phyloP scores from a whole-genome alignment of 1,140 invertebrate genomes.

The Stratiolaelaps scimitus region DNA sequence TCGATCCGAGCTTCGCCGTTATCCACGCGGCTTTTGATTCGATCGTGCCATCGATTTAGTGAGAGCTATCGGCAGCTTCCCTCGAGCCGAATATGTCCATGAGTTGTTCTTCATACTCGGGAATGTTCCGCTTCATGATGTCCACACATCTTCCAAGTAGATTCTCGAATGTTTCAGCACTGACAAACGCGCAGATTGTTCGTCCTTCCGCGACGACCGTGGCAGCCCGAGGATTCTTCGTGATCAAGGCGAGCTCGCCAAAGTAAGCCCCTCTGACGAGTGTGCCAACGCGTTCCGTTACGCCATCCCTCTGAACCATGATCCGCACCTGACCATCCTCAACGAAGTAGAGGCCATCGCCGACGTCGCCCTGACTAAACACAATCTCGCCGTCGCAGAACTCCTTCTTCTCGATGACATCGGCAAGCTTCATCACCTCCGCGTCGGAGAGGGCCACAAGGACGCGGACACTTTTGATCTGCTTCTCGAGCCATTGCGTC shows the following conservation, averaged over 20 bases:
- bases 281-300: constrained; percentile 30
- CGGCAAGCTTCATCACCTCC: too few species aligned
- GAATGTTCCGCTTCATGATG: constrained; percentile 94
- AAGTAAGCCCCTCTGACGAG: constrained; percentile 54
- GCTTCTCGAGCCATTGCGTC: too few species aligned
- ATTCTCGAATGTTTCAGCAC: constrained; percentile 92
- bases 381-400: constrained; percentile 56
- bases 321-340: constrained; percentile 75
- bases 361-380: constrained; percentile 78
- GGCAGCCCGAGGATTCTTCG: constrained; percentile 55
- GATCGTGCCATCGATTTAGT: too few species aligned
- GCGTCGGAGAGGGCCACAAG: too few species aligned
- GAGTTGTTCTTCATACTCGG: constrained; percentile 91
- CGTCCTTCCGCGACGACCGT: constrained; percentile 48
- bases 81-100: constrained; percentile 83
- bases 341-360: constrained; percentile 93
- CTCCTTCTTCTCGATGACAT: too few species aligned
- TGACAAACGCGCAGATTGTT: constrained; percentile 59
- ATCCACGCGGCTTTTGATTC: too few species aligned
- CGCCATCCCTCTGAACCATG: constrained; percentile 56
- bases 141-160: constrained; percentile 94
- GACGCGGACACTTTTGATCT: too few species aligned
- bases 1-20: too few species aligned
- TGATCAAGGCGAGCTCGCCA: constrained; percentile 52
- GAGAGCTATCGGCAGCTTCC: constrained; percentile 35